These are phyloP conservation scores for Chelonus formosanus DNA, from an alignment of 2,888 invertebrate genomes.

Conservation along the genomic window DNA sequence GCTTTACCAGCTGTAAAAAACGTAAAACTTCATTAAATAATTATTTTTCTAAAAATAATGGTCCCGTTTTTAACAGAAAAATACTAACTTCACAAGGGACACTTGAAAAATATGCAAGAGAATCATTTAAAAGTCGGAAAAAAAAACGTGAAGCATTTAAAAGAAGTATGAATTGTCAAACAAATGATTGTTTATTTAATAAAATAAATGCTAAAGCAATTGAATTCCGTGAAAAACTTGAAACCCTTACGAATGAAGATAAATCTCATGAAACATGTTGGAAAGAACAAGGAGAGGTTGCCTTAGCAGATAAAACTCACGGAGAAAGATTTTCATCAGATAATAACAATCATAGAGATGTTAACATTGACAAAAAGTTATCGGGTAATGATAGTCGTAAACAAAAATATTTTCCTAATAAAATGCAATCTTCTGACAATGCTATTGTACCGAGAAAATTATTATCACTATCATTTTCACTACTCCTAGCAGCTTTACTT, in stretches of 20 bases:
- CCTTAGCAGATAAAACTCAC: not conserved
- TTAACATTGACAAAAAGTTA: constrained; percentile 10
- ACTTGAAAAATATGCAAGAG: constrained; percentile 39
- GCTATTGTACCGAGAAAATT: constrained; percentile 65
- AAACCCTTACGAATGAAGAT: constrained; percentile 43
- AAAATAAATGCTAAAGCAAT: constrained; percentile 48
- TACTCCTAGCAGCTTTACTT: constrained; percentile 70
- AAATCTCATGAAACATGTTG: not conserved
- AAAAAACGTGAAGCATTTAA: constrained; percentile 25
- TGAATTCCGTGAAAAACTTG: constrained; percentile 48
- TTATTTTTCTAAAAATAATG: constrained; percentile 20
- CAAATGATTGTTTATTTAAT: constrained; percentile 36
- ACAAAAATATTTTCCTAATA: not conserved
- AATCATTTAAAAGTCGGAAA: constrained; percentile 24
- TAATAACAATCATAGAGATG: not conserved
- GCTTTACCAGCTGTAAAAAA: constrained; percentile 1
- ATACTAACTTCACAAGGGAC: constrained; percentile 41
- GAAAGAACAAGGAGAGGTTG: not conserved
- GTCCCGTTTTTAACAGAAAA: constrained; percentile 38
- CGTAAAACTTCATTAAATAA: constrained; percentile 49
- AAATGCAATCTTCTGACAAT: constrained; percentile 40
- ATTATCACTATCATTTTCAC: constrained; percentile 71
- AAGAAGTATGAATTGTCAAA: constrained; percentile 25
- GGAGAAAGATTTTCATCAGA: not conserved
- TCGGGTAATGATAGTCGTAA: not conserved